Base-by-base conservation (phyloP, 2,888 invertebrate species). In the Endomychus coccineus region DNA sequence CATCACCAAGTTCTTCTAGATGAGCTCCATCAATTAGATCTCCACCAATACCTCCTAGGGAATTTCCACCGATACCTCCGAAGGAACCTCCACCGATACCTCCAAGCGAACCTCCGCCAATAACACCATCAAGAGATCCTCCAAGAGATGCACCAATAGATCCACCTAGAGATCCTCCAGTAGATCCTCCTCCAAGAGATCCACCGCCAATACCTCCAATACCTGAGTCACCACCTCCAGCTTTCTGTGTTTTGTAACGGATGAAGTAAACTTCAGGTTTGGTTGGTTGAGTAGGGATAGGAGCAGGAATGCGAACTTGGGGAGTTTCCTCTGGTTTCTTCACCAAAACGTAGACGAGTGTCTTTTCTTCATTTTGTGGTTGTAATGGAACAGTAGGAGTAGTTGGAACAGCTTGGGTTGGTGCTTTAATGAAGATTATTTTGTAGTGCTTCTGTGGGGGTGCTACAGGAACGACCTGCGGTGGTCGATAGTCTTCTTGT, bases 181-280 rank as follows among this genome's bases (percentile, higher is more conserved):
- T 35, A 22, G 32, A 39, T n/a, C 35, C 30, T 15, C 44, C 44
- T 7, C 45, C 44, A 34, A 40, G 32, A 12, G 16, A n/a, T 27
- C 42, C 45, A 4, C 43, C 45, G 11, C 45, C 49, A 19, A 29
- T 40, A 7, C 43, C 46, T 10, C 42, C 42, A 16, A 41, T 59
- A 31, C 64, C 65, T 10, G 61, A 40, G 12, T 41, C 59, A 32
- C 65, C 65, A 10, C 61, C 64, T n/a, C 64, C 63, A 46, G 72
- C 71, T 56, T 67, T 71, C 67, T 81, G 80, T 41, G 81, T 79
- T 71, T 80, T 82, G 74, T 84, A 83, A 51, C 80, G 77, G 75
- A 83, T 88, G 76, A 88, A 88, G 77, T 88, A 88, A 38, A 88
- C 88, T 70, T 88, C 88, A 38, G 88, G 88, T 71, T 89, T 88